Evolutionary conservation across 1,140 invertebrate species (phyloP).

Genomic region (Pseudobourletiella spinata): DNA sequence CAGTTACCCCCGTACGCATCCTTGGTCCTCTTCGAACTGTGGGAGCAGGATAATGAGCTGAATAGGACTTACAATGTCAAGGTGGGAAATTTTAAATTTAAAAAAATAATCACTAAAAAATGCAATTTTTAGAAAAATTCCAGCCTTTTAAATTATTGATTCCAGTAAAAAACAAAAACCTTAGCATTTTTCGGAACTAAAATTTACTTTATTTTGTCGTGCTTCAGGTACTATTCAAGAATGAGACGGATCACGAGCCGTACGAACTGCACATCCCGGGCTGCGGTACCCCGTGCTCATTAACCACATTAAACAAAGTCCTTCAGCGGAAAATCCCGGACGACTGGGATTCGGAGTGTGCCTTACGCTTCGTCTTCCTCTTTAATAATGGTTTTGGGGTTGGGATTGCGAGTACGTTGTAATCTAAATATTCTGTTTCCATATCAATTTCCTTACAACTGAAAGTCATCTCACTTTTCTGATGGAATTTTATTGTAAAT

Average conservation of each 20-base stretch:
- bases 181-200: background rate
- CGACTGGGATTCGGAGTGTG: slow-evolving; percentile 51
- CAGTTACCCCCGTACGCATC: slow-evolving; percentile 42
- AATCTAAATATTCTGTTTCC: background rate
- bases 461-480: background rate
- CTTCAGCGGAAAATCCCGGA: slow-evolving; percentile 47
- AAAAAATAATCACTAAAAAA: background rate
- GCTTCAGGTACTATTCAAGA: slow-evolving; percentile 21
- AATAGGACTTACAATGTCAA: slow-evolving; percentile 36
- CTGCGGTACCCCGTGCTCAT: slow-evolving; percentile 50
- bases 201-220: background rate
- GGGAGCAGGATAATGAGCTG: slow-evolving; percentile 28
- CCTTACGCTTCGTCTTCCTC: slow-evolving; percentile 1
- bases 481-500: background rate
- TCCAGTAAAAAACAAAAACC: background rate
- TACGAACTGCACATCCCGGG: slow-evolving; percentile 47
- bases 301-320: slow-evolving; percentile 47
- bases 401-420: background rate
- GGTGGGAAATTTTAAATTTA: slow-evolving; percentile 15
- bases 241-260: slow-evolving; percentile 24
- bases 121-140: background rate
- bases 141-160: background rate
- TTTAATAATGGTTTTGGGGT: slow-evolving; percentile 8
- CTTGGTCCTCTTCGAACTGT: slow-evolving; percentile 43
- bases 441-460: too few species aligned